Evolutionary conservation across 2,888 invertebrate species (phyloP), one percentile per base, ranked within the genome.

Genomic region (Allophyes oxyacanthae): DNA sequence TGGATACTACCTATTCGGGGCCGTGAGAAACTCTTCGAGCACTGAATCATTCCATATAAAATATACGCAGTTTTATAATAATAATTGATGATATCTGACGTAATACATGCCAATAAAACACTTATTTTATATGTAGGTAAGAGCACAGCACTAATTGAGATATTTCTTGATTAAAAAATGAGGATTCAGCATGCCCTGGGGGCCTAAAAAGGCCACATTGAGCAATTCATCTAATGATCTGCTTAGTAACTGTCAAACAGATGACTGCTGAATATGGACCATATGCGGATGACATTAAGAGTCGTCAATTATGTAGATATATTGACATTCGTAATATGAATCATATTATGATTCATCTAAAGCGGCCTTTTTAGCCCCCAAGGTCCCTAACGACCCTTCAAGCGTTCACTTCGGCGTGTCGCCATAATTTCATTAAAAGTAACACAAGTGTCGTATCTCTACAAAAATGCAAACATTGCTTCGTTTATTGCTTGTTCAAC

Each of bases 391-490:
- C 40, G 54, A 48, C 43, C 62, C 36, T 11, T 34, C 28, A 25
- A 33, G 36, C 20, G 32, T 46, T 15, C n/a, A n/a, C 10, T 6
- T 2, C 9, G 6, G 14, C 37, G 14, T 48, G 67, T 11, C 33
- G 40, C 9, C 32, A 34, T 44, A 25, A 20, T 42, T 37, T 64
- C n/a, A 13, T 28, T 8, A 10, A 25, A 33, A 36, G 11, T 0
- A 20, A 20, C 33, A 11, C 20, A 14, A 4, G 10, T 14, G 14
- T 9, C n/a, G 1, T 44, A 28, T 25, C 2, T 7, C 33, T 50
- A 48, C 40, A 36, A 33, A 59, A 62, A 37, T 36, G 11, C 30
- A 48, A 54, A 42, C 41, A 40, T 41, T 63, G 44, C 34, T 48
- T 49, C 20, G 9, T 37, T 45, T 34, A 42, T 46, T 46, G 49